Percentiles rank a stretch among this genome's conserved stretches.
phyloP scores from a whole-genome alignment of 2,888 invertebrate species.

The Synergus gifuensis region DNA sequence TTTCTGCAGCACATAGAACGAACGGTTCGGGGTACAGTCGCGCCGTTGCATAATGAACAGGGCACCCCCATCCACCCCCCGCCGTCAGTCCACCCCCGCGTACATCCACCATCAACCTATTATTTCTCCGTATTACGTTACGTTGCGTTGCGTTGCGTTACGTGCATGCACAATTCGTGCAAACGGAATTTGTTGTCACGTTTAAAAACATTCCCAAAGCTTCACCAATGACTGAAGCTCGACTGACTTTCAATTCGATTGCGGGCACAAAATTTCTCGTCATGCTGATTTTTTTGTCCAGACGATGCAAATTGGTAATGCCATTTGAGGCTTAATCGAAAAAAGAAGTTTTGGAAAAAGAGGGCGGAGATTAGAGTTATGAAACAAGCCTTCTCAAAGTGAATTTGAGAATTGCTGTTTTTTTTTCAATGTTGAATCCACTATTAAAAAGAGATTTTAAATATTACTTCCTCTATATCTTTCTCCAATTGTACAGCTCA shows the following conservation, averaged over 20 bases:
- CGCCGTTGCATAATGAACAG: conserved; percentile 76
- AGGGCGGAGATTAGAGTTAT: too few relatives aligned
- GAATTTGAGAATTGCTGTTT: background rate
- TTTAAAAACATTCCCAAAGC: background rate
- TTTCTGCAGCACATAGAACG: conserved; percentile 65
- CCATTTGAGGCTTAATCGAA: background rate
- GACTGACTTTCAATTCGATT: background rate
- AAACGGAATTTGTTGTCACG: conserved; percentile 25
- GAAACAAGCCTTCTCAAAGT: background rate
- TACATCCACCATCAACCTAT: conserved; percentile 65
- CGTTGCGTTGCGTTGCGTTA: conserved; percentile 72
- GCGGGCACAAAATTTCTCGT: background rate
- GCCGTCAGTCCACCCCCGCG: conserved; percentile 26
- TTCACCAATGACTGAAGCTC: background rate
- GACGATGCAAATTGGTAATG: background rate
- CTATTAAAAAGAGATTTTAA: background rate
- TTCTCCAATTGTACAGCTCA: background rate
- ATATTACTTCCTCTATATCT: background rate
- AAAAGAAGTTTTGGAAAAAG: background rate
- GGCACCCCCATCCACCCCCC: conserved; percentile 64
- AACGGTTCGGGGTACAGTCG: conserved; percentile 65
- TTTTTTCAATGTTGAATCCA: background rate
- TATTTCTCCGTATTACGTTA: conserved; percentile 74
- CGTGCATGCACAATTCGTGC: conserved; percentile 57
- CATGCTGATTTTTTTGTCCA: background rate